phyloP scores from a whole-genome alignment of 92 coral and sea anemone species.

The Virgularia gustaviana region DNA sequence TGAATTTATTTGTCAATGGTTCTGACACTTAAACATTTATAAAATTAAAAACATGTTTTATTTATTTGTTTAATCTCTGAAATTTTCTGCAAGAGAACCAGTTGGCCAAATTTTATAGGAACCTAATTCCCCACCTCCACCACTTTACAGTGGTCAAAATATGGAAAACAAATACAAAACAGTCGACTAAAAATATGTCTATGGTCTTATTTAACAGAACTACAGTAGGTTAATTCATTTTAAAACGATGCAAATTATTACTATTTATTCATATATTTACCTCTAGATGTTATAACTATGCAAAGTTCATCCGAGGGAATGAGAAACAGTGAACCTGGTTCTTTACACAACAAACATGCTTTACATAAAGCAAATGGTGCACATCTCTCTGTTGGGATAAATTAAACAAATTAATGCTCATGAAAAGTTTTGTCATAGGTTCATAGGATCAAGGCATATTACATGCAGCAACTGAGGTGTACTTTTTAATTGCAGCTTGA shows the following conservation, averaged over 20 bases:
- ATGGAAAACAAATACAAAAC: slow-evolving; percentile 5
- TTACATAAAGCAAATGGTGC: slow-evolving; percentile 19
- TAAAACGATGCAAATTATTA: neutral
- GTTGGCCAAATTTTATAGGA: too few relatives aligned
- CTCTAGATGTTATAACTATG: slow-evolving; percentile 9
- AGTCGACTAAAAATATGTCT: neutral
- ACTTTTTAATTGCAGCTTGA: slow-evolving; percentile 8
- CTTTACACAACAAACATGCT: slow-evolving; percentile 15
- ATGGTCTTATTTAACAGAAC: slow-evolving; percentile 4
- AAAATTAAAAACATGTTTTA: too few relatives aligned
- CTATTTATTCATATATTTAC: neutral
- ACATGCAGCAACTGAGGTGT: neutral
- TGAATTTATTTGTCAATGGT: too few relatives aligned
- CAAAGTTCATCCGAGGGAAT: slow-evolving; percentile 7
- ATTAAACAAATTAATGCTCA: neutral
- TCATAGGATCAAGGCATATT: neutral
- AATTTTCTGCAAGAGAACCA: too few relatives aligned
- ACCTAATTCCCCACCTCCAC: too few relatives aligned
- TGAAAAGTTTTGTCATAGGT: neutral
- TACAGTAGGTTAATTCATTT: slow-evolving; percentile 1
- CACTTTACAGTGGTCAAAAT: too few relatives aligned
- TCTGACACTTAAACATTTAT: too few relatives aligned
- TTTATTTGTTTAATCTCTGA: too few relatives aligned
- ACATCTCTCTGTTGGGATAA: slow-evolving; percentile 23
- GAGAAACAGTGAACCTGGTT: neutral